These are phyloP conservation scores for Drosophila melanosoma DNA, from an alignment of 2,888 invertebrate species.

Conservation along the genomic window DNA sequence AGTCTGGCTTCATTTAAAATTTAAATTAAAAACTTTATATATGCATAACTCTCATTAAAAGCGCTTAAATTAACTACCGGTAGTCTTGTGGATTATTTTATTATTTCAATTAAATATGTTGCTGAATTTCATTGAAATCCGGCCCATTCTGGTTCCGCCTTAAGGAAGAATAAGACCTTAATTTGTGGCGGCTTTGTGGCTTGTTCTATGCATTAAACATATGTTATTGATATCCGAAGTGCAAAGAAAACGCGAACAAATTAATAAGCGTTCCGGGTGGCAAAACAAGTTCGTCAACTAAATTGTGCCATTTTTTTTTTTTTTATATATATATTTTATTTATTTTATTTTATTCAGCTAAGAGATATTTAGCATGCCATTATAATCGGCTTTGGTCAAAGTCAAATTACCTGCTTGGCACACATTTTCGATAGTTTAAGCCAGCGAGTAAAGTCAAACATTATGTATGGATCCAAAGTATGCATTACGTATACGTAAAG, in stretches of 20 bases:
- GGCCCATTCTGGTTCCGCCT: conserved; percentile 4
- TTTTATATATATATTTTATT: not conserved
- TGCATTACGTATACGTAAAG: conserved; percentile 66
- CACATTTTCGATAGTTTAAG: conserved; percentile 51
- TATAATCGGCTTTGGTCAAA: conserved; percentile 8
- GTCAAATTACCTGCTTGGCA: conserved; percentile 56
- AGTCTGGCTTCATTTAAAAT: conserved; percentile 42
- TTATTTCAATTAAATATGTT: conserved; percentile 17
- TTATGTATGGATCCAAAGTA: not conserved
- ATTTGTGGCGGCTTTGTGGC: conserved; percentile 6
- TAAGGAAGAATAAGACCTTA: conserved; percentile 27
- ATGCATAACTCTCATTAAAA: conserved; percentile 37
- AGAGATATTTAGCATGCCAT: conserved; percentile 21
- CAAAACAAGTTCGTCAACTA: conserved; percentile 37
- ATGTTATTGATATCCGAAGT: conserved; percentile 3
- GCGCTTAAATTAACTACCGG: conserved; percentile 33
- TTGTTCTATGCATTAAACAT: conserved; percentile 22
- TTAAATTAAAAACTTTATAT: conserved; percentile 15
- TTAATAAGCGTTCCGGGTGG: conserved; percentile 19
- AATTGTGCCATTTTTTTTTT: conserved; percentile 30
- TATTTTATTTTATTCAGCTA: not conserved
- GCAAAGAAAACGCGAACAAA: conserved; percentile 33
- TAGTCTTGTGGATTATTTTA: conserved; percentile 19
- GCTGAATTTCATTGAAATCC: conserved; percentile 14
- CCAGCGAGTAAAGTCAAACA: not conserved